Conservation (phyloP, 2,888 invertebrate genomes). For the Epirrhoe alternata region DNA sequence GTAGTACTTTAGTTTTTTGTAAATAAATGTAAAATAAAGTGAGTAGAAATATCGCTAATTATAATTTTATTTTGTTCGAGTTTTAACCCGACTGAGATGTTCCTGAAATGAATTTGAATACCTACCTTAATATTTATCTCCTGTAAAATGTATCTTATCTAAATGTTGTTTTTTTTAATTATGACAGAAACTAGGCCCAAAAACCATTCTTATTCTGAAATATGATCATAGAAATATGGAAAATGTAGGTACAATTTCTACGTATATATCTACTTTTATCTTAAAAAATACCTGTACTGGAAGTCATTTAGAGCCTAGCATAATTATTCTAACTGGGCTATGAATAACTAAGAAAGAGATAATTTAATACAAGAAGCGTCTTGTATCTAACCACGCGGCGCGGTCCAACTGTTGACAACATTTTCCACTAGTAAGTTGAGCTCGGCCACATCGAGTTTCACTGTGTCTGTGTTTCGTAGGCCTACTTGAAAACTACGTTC, state of each 20-base stretch:
- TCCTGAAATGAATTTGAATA: no score
- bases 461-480: constrained; percentile 8
- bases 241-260: background rate
- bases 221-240: background rate
- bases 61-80: no score
- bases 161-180: background rate
- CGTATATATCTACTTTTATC: background rate
- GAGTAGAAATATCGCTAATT: no score
- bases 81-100: no score
- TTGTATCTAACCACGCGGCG: constrained; percentile 17
- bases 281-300: no score
- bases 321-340: background rate
- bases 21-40: no score
- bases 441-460: constrained; percentile 6
- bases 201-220: background rate
- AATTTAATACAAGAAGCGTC: background rate
- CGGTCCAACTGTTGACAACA: constrained; percentile 28
- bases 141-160: no score
- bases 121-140: no score
- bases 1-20: no score
- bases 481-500: constrained; percentile 17
- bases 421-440: constrained; percentile 3
- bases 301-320: background rate
- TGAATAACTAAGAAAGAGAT: background rate
- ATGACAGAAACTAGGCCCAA: background rate